Conservation (phyloP, 2,113 vertebrate genomes). For the Rhinoderma darwinii region DNA sequence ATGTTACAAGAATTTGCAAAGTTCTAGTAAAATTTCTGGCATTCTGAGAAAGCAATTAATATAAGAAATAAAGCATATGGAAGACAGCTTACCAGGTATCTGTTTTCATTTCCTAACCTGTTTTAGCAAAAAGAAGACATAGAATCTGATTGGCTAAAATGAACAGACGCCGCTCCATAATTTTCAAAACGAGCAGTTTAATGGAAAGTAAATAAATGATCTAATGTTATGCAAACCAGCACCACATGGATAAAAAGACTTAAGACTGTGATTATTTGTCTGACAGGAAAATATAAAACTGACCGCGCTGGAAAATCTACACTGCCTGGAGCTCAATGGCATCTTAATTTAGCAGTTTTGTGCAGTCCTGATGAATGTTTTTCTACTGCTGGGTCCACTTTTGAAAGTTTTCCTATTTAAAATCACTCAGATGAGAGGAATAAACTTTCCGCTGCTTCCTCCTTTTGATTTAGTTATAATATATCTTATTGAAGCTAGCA, state of each 20-base stretch:
- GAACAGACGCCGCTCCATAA: background rate
- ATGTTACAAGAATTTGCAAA: background rate
- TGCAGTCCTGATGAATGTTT: background rate
- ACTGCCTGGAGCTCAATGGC: background rate
- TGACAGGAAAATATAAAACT: background rate
- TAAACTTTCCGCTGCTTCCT: background rate
- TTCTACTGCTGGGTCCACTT: background rate
- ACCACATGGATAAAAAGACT: background rate
- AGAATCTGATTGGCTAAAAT: background rate
- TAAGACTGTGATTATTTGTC: background rate
- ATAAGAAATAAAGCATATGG: background rate
- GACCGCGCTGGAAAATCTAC: background rate
- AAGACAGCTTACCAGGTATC: too few species aligned
- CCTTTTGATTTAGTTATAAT: background rate
- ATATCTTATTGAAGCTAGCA: background rate
- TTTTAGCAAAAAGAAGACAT: background rate
- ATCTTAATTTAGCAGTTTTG: background rate
- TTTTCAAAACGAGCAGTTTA: background rate
- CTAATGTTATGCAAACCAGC: background rate
- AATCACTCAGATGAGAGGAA: background rate
- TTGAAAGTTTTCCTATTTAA: constrained; percentile 5
- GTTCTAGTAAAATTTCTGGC: background rate
- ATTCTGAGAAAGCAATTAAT: background rate
- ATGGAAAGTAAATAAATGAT: background rate
- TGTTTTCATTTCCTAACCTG: background rate